phyloP scores from a whole-genome alignment of 2,888 invertebrate species.

The Keiferia lycopersicella region DNA sequence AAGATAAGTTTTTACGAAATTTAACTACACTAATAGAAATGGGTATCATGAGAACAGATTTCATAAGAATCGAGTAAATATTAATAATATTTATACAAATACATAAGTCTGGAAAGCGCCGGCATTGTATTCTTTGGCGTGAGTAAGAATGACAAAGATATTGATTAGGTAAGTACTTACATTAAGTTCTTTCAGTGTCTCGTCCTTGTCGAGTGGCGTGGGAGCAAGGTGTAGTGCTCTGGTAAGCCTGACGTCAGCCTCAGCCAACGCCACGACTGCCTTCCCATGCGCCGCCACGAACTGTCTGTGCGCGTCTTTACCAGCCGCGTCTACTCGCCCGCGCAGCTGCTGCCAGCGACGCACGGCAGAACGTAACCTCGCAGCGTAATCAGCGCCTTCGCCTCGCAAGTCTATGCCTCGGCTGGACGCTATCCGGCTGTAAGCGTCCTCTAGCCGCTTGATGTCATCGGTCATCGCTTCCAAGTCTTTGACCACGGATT shows the following conservation, averaged over 20 bases:
- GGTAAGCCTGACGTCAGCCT: conserved; percentile 87
- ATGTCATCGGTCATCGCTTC: conserved; percentile 84
- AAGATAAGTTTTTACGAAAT: too few relatives aligned
- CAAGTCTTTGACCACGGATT: conserved; percentile 79
- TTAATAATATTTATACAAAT: too few relatives aligned
- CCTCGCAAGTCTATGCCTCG: conserved; percentile 84
- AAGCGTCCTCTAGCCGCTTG: conserved; percentile 85
- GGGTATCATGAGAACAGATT: too few relatives aligned
- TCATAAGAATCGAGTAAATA: too few relatives aligned
- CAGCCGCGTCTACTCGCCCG: conserved; percentile 81
- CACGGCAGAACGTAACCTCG: conserved; percentile 82
- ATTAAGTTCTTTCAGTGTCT: conserved; percentile 70
- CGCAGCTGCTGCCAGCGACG: conserved; percentile 85
- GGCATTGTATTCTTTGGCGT: neutral
- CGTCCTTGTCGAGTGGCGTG: conserved; percentile 66
- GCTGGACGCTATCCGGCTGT: conserved; percentile 85
- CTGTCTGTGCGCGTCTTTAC: conserved; percentile 83
- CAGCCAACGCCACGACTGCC: conserved; percentile 86
- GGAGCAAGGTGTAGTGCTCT: conserved; percentile 84
- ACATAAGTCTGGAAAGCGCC: too few relatives aligned
- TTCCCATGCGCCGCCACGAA: conserved; percentile 87
- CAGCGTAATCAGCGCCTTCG: conserved; percentile 85
- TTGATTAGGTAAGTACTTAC: conserved; percentile 50
- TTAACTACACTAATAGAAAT: too few relatives aligned
- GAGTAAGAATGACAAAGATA: neutral